Conservation (phyloP, 2,797 vertebrate genomes). For the Chaunax sp. region DNA sequence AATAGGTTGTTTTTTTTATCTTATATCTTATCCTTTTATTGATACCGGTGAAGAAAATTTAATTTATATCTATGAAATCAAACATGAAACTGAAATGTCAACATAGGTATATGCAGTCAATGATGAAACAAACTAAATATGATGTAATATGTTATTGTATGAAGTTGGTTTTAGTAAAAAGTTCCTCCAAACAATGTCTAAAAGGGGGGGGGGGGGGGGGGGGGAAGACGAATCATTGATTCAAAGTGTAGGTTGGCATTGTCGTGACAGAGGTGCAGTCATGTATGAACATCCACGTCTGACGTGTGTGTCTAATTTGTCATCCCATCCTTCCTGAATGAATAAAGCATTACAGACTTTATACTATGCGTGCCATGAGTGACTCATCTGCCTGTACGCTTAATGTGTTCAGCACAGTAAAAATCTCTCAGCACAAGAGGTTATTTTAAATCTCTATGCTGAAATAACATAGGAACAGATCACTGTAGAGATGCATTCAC, state of each 20-base stretch:
- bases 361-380: constrained; percentile 36
- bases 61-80: not conserved
- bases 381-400: constrained; percentile 39
- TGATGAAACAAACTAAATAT: not conserved
- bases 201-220: too few species aligned
- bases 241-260: not conserved
- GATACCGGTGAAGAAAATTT: too few species aligned
- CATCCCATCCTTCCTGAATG: constrained; percentile 37
- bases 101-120: not conserved
- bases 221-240: too few species aligned
- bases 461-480: not conserved
- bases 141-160: not conserved
- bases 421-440: constrained; percentile 29
- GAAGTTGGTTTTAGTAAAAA: not conserved
- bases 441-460: constrained; percentile 9
- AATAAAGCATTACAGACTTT: constrained; percentile 47
- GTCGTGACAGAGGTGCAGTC: constrained; percentile 23
- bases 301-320: constrained; percentile 40
- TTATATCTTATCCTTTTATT: too few species aligned
- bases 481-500: not conserved
- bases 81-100: not conserved
- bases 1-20: not conserved
- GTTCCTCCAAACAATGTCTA: not conserved
- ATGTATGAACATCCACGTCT: constrained; percentile 24
- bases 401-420: constrained; percentile 40